Base-by-base conservation (phyloP, 2,797 vertebrate species). In the Hemitrygon akajei region DNA sequence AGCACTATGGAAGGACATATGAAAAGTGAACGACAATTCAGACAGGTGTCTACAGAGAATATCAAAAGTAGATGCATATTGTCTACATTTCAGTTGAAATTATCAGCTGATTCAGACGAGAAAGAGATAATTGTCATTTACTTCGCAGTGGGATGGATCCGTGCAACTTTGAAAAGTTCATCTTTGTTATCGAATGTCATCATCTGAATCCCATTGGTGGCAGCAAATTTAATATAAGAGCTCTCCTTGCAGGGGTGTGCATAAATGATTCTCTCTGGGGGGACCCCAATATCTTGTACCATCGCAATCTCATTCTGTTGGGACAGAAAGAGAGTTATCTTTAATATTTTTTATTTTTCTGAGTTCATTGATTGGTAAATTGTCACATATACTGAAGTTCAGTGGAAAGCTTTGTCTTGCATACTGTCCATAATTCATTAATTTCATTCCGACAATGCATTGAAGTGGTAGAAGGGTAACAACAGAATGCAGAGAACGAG, bases 111-210 rank as follows among this genome's bases (percentile, higher is more conserved):
- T n/a, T 30, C 27, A n/a, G 30, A 3, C 30, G 9, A 18, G 20
- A 63, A 66, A 63, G 60, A 30, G 30, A 87, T n/a, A n/a, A 14
- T 34, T 14, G 7, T 60, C 4, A 93, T 94, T 95, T 94, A 96
- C 95, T 94, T 95, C 58, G 96, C 95, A 92, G 93, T 47, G 0
- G 95, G 76, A 91, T 96, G 94, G 76, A 80, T 86, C 56, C 37
- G 71, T 89, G 95, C 95, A n/a, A 96, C 92, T 58, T 96, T 96
- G 2, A 47, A 16, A 40, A 97, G 94, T 94, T 96, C 96, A 0
- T 94, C 95, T 81, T 96, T 93, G 0, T 37, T 95, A 79, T 96
- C 94, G 0, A 97, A 96, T 82, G 95, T 95, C 95, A 96, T 94
- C 56, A 94, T 94, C 12, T 93, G 76, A 10, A 96, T 94, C 75